Evolutionary conservation across 2,888 invertebrate genomes (phyloP).

Genomic region (Oegoconia quadripuncta): DNA sequence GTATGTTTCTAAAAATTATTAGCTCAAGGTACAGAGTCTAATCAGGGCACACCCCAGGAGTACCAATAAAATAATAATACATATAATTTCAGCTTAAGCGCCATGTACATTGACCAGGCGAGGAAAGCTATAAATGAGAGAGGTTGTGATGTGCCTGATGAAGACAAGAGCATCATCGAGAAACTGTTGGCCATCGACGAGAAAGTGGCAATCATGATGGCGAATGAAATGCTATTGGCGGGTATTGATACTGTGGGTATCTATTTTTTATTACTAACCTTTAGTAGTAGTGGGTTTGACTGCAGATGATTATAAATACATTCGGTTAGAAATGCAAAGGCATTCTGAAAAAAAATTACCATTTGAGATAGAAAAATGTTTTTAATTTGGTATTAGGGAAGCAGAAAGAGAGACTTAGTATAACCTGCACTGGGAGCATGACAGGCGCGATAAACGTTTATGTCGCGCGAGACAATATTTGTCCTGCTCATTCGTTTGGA

Average conservation of each 20-base stretch:
- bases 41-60: background rate
- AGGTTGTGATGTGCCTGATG: slow-evolving; percentile 51
- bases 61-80: background rate
- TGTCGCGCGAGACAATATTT: too few species aligned
- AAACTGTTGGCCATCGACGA: slow-evolving; percentile 81
- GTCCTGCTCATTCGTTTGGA: too few species aligned
- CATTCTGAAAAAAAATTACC: too few species aligned
- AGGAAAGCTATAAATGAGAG: slow-evolving; percentile 44
- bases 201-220: slow-evolving; percentile 82
- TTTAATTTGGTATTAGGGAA: too few species aligned
- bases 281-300: too few species aligned
- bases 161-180: slow-evolving; percentile 81
- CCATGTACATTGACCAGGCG: slow-evolving; percentile 48
- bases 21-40: background rate
- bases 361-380: too few species aligned
- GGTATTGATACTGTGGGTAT: slow-evolving; percentile 84
- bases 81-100: slow-evolving; percentile 46
- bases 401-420: too few species aligned
- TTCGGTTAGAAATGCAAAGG: too few species aligned
- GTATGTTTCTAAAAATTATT: background rate
- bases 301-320: too few species aligned
- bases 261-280: background rate
- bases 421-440: too few species aligned
- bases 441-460: too few species aligned
- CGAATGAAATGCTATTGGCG: slow-evolving; percentile 83